phyloP scores from a whole-genome alignment of 2,113 vertebrate species.

The Holacanthus passer region DNA sequence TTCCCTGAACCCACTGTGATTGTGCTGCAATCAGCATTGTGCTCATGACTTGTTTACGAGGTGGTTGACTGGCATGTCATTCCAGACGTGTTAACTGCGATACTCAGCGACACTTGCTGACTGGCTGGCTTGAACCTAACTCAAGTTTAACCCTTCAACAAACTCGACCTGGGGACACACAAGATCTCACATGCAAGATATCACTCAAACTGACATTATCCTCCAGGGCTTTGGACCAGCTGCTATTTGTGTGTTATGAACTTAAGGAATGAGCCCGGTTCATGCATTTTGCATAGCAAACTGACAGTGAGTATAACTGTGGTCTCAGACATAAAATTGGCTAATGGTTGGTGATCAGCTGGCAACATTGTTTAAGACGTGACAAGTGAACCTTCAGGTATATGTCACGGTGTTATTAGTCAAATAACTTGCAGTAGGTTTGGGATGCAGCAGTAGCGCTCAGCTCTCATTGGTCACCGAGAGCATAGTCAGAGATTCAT shows the following conservation, averaged over 20 bases:
- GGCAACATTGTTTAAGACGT: neutral
- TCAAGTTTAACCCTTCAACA: neutral
- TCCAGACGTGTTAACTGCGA: neutral
- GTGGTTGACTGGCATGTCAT: slow-evolving; percentile 7
- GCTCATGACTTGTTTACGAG: slow-evolving; percentile 33
- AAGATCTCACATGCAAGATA: neutral
- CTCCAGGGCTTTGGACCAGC: neutral
- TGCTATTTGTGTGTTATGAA: no score
- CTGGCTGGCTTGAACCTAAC: neutral
- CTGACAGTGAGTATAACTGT: neutral
- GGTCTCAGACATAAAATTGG: neutral
- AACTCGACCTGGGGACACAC: neutral
- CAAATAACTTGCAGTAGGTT: neutral
- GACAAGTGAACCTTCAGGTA: neutral
- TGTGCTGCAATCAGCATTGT: slow-evolving; percentile 49
- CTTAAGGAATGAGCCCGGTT: neutral
- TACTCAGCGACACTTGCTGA: neutral
- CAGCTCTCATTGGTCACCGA: neutral
- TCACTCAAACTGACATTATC: neutral
- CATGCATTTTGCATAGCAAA: neutral
- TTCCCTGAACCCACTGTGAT: slow-evolving; percentile 5
- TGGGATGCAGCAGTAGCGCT: neutral
- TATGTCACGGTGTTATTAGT: neutral
- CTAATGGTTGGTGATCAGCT: neutral
- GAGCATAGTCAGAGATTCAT: neutral